Base-by-base conservation (phyloP, 2,113 vertebrate species). In the Piliocolobus tephrosceles region DNA sequence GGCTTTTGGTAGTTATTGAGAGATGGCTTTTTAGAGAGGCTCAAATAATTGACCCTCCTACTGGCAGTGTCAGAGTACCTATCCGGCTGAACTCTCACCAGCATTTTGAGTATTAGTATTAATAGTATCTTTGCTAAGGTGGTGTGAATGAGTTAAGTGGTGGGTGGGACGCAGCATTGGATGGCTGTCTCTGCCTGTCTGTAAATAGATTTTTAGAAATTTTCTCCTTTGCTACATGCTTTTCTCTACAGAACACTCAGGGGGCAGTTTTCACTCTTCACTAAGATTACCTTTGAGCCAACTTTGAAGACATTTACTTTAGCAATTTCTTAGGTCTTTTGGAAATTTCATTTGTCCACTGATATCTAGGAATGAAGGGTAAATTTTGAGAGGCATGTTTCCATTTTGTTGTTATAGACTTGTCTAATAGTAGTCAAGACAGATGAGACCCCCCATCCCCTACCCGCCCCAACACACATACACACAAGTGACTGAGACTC, bases 361-460 rank as follows among this genome's bases (percentile, higher is more conserved):
- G 64, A 70, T 43, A 47, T 84, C 30, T 80, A 90, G 61, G 45
- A 88, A 64, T 68, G 47, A 25, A 87, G 38, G 20, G 23, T 81
- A 61, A 58, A 86, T 61, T 93, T 75, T 89, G 68, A 91, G 75
- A 94, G 18, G 32, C 30, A 0, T 75, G 40, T 91, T 90, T 97
- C 81, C 40, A 66, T 58, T 94, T 90, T 86, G 72, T 68, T n/a
- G 14, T 76, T 11, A 64, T 76, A 86, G 32, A 91, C 50, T 90
- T 86, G 50, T 57, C 86, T 79, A 13, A 43, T 57, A 82, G 30
- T 61, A 89, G 78, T 13, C 43, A 72, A 52, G n/a, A 64, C 47
- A 73, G n/a, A 94, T 0, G 5, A 68, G 35, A 2, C 27, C 32
- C 47, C 6, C 2, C 20, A 3, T 0, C 4, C 66, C 2, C 40